These are phyloP conservation scores for Sorex maritimensis DNA, from an alignment of 2,797 vertebrate genomes.

Conservation along the genomic window DNA sequence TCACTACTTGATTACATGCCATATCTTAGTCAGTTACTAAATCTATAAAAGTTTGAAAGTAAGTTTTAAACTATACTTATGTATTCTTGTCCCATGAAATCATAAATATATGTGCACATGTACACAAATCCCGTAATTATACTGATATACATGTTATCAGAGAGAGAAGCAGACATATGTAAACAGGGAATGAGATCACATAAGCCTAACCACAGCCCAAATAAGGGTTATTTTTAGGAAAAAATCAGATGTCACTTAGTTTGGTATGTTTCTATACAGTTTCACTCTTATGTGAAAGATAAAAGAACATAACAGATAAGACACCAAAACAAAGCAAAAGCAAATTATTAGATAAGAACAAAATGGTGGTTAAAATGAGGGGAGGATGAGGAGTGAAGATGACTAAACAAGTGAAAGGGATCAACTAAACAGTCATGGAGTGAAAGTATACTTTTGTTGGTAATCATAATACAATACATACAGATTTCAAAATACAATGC, in stretches of 20 bases:
- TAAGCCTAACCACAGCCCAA: conserved; percentile 16
- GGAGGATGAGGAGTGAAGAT: not conserved
- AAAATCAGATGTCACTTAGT: not conserved
- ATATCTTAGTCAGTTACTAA: not conserved
- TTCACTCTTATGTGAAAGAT: not conserved
- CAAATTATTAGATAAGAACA: not conserved
- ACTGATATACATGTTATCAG: not conserved
- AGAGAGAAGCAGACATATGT: not conserved
- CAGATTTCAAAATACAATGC: not conserved
- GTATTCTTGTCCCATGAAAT: too few species aligned
- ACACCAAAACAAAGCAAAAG: not conserved
- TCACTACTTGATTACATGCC: not conserved
- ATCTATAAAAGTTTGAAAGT: conserved; percentile 4
- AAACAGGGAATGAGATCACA: not conserved
- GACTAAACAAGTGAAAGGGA: not conserved
- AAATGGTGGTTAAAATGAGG: not conserved
- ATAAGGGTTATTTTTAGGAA: not conserved
- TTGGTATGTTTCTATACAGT: not conserved
- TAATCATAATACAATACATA: not conserved
- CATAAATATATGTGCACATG: not conserved
- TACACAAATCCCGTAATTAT: not conserved
- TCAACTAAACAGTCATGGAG: not conserved
- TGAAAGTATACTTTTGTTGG: not conserved
- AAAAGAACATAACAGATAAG: not conserved
- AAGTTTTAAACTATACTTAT: not conserved